Evolutionary conservation across 2,888 invertebrate species (phyloP), one percentile per base, ranked within the genome.

Genomic region (Thalpophila matura): DNA sequence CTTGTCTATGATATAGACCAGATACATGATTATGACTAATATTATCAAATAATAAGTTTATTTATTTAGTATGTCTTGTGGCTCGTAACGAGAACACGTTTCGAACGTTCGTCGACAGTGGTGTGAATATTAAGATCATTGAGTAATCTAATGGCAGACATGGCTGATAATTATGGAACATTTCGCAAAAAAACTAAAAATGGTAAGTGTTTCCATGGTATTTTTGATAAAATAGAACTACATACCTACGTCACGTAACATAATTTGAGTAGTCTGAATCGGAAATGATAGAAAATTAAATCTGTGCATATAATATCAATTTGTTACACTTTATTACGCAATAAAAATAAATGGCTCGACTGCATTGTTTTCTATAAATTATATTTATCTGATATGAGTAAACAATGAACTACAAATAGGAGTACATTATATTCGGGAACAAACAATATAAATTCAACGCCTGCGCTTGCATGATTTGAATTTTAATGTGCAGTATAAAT

Each of bases 161-260:
- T 76, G 76, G 58, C 1, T 2, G 43, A 35, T 16, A 40, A 49
- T 18, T 76, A 76, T 62, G 76, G 76, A 45, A 76, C 76, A 1
- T 76, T 76, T 51, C 0, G 0, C 9, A 45, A 9, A 4, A 45
- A 43, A 18, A 12, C 9, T 7, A 12, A 45, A 0, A 55, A 53
- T 37, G 43, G 76, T 76, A 38, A 76, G 76, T 62, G 14, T 35
- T 43, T 38, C 33, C 0, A 18, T 24, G 4, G 12, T 1, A 3
- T 14, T 43, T 51, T 49, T 31, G 5, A 47, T 42, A 22, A 20
- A 42, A 14, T 56, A 3, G 4, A 0, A 24, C 14, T 35, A 42
- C 27, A 29, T 43, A 0, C 18, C 14, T 35, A 42, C 27, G 35
- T 43, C 29, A 57, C 46, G 9, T 22, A 9, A 29, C 3, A 12